Evolutionary conservation across 2,113 vertebrate genomes (phyloP).

Genomic region (Heterotis niloticus): DNA sequence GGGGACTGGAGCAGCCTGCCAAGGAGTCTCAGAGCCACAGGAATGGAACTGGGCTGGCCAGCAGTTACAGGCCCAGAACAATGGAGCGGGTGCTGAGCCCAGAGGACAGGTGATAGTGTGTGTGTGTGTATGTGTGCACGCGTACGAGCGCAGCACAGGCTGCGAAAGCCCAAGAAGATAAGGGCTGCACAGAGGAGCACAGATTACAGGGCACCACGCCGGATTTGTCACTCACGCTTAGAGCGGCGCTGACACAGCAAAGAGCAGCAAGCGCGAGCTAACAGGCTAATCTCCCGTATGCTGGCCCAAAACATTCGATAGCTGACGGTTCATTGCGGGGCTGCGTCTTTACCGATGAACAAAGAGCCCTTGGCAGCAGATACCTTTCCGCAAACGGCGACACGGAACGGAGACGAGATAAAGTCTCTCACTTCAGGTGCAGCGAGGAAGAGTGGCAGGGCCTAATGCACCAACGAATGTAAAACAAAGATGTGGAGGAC

Average conservation of each 20-base stretch:
- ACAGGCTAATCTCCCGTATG: background rate
- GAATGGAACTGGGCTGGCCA: no score
- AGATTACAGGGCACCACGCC: background rate
- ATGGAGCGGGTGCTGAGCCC: background rate
- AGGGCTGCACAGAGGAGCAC: background rate
- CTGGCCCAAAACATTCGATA: background rate
- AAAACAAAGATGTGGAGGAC: background rate
- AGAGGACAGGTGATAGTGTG: constrained; percentile 10
- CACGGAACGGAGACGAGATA: background rate
- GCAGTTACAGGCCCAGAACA: background rate
- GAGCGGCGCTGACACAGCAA: background rate
- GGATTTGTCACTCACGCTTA: background rate
- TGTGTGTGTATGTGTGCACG: constrained; percentile 27
- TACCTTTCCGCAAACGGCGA: background rate
- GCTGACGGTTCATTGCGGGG: background rate
- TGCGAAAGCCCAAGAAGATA: background rate
- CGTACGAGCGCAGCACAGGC: constrained; percentile 25
- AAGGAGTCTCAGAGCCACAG: no score
- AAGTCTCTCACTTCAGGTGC: background rate
- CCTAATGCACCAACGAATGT: background rate
- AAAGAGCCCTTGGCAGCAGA: background rate
- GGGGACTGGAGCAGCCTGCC: no score
- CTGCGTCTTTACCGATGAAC: background rate
- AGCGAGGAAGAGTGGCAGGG: background rate
- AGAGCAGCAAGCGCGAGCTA: background rate